phyloP scores from a whole-genome alignment of 1,140 invertebrate species.

The Drosophila malerkotliana region DNA sequence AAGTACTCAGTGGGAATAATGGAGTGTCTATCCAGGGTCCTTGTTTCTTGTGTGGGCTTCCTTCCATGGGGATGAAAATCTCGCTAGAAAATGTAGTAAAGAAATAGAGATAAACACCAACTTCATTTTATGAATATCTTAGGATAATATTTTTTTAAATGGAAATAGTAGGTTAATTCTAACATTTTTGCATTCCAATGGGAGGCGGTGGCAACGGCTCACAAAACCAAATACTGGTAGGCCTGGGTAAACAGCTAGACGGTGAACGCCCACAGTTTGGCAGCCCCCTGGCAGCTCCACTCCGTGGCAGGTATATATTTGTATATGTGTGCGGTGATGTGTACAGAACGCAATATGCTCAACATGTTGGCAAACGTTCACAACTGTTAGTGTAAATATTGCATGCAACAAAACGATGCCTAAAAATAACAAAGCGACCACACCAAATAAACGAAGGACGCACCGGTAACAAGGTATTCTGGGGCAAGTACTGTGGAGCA shows the following conservation, averaged over 20 bases:
- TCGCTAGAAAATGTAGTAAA: slow-evolving; percentile 4
- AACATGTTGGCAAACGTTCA: slow-evolving; percentile 70
- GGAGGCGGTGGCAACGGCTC: slow-evolving; percentile 12
- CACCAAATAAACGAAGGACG: slow-evolving; percentile 14
- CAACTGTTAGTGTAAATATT: slow-evolving; percentile 64
- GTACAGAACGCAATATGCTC: slow-evolving; percentile 63
- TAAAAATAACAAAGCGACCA: slow-evolving; percentile 50
- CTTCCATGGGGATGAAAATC: slow-evolving; percentile 14
- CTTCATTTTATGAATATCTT: neutral
- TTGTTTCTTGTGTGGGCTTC: slow-evolving; percentile 1
- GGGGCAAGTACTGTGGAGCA: neutral
- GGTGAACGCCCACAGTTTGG: slow-evolving; percentile 20
- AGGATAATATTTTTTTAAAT: neutral
- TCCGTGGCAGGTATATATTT: slow-evolving; percentile 24
- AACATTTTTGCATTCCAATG: slow-evolving; percentile 12
- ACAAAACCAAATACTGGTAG: slow-evolving; percentile 37
- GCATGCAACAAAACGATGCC: slow-evolving; percentile 51
- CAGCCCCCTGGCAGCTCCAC: neutral
- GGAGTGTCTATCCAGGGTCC: slow-evolving; percentile 25
- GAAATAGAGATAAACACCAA: neutral
- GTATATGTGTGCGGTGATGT: slow-evolving; percentile 42
- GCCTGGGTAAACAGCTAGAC: slow-evolving; percentile 46
- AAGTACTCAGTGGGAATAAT: slow-evolving; percentile 50
- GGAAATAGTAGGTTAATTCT: neutral
- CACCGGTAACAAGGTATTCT: neutral